Evolutionary conservation across 1,140 invertebrate species (phyloP), one percentile per base, ranked within the genome.

Genomic region (Pentalonia nigronervosa): DNA sequence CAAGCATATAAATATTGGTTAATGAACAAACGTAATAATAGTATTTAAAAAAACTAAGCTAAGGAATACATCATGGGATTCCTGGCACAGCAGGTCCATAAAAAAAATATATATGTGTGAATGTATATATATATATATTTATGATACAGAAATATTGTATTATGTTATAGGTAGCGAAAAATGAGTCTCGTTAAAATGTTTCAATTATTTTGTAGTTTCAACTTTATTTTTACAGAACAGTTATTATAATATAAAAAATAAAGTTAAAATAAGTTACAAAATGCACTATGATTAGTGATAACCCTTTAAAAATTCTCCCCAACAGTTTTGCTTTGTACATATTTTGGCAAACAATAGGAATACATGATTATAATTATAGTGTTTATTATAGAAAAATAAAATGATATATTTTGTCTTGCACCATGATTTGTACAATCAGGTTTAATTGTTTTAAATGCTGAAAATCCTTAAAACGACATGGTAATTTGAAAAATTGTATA

Each of bases 1-100:
- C 91, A 93, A 93, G 91, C 91, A 93, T 93, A 93, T 93, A 93
- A 93, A 93, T 93, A 93, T 93, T 93, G 48, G 91, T 93, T 93
- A 93, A 93, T 86, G 34, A 93, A 93, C 91, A 93, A 93, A 93
- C 91, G 81, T 93, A 93, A 93, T 93, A 93, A 84, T 91, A 91
- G 20, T 92, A 81, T 81, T 81, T 81, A 92, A 92, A 93, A 93
- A 86, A 93, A 93, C 91, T 93, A 93, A 86, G 91, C 91, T 93
- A 93, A 86, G 91, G 91, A 84, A 93, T 93, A 93, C 91, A 93
- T 93, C 34, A 93, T 93, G 21, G 91, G 76, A 84, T 53, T 36
- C 34, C 91, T 93, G 81, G 34, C 48, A 93, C n/a, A 93, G 14
- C 81, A 93, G 91, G 91, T 84, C 91, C 76, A 86, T 93, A 53